phyloP scores from a whole-genome alignment of 1,140 invertebrate species.

The Cydia pomonella region DNA sequence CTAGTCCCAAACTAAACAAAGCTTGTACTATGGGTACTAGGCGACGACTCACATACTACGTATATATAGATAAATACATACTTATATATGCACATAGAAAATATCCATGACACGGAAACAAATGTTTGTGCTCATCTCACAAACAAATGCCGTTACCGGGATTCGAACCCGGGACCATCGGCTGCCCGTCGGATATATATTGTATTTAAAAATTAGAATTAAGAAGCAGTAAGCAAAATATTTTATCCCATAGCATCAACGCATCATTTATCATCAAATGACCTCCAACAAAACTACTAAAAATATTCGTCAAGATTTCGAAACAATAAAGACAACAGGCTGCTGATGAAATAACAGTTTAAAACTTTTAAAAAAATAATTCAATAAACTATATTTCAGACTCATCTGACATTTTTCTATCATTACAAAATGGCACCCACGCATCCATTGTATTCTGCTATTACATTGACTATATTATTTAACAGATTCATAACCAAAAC shows the following conservation, averaged over 20 bases:
- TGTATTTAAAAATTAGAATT: background rate
- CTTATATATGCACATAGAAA: no score
- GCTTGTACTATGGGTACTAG: no score
- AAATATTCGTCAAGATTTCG: background rate
- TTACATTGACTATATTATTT: slow-evolving; percentile 29
- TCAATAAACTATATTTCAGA: slow-evolving; percentile 30
- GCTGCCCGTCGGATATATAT: no score
- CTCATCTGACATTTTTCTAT: slow-evolving; percentile 56
- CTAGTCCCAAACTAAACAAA: no score
- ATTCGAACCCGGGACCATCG: no score
- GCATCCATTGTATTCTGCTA: slow-evolving; percentile 52
- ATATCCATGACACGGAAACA: no score
- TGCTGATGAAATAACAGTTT: slow-evolving; percentile 8
- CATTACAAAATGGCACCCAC: slow-evolving; percentile 59
- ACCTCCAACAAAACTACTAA: background rate
- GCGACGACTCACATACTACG: no score
- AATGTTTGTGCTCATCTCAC: no score
- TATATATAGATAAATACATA: no score
- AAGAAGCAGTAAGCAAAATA: background rate
- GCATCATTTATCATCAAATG: background rate
- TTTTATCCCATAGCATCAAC: background rate
- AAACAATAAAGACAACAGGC: slow-evolving; percentile 9
- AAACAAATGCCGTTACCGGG: no score
- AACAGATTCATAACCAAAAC: background rate
- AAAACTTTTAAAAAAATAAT: slow-evolving; percentile 24